Conservation (phyloP, 2,113 vertebrate genomes). For the Leucopsar rothschildi region DNA sequence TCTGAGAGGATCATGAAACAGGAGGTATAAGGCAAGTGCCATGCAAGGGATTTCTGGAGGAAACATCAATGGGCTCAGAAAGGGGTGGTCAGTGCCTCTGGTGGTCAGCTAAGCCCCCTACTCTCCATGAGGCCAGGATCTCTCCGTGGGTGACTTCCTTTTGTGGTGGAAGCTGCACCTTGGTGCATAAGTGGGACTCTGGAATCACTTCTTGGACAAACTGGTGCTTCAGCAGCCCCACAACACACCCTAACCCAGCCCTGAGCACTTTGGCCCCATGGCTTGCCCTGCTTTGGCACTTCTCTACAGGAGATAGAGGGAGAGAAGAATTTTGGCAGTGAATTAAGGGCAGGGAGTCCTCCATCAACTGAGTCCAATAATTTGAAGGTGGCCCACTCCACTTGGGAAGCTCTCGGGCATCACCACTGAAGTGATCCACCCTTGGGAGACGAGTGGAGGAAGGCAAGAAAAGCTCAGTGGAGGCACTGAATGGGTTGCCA, state of each 20-base stretch:
- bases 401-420: not conserved
- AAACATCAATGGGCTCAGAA: accelerated
- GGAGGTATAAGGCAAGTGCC: not conserved
- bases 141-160: not conserved
- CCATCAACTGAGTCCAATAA: not conserved
- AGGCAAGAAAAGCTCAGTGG: not conserved
- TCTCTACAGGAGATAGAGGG: accelerated
- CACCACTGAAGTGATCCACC: not conserved
- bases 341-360: not conserved
- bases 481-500: not conserved
- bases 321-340: not conserved
- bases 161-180: not conserved
- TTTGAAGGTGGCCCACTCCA: not conserved
- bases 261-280: not conserved
- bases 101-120: not conserved
- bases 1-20: not conserved
- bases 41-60: not conserved
- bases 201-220: not conserved
- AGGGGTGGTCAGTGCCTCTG: not conserved
- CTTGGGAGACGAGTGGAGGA: not conserved
- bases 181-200: accelerated
- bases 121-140: not conserved
- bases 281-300: not conserved
- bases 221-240: not conserved
- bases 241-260: not conserved